These are phyloP conservation scores for Parotocinclus haroldoi DNA, from an alignment of 2,797 vertebrate genomes.

Conservation along the genomic window DNA sequence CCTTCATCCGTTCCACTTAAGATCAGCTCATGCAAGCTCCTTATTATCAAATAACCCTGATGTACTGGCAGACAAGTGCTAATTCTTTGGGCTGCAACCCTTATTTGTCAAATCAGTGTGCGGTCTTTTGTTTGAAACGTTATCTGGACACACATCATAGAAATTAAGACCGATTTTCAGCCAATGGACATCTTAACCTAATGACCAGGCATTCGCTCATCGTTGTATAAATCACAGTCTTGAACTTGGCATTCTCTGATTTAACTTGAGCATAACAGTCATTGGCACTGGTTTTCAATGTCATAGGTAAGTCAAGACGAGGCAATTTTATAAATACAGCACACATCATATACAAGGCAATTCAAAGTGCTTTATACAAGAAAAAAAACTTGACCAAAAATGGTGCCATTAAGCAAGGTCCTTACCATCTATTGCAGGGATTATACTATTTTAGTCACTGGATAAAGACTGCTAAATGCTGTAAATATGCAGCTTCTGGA, in stretches of 20 bases:
- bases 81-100: slow-evolving; percentile 21
- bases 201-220: slow-evolving; percentile 11
- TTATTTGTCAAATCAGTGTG: slow-evolving; percentile 18
- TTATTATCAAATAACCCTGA: slow-evolving; percentile 37
- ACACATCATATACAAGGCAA: too few species aligned
- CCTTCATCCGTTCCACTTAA: slow-evolving; percentile 11
- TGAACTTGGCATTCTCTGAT: slow-evolving; percentile 7
- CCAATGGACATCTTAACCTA: slow-evolving; percentile 1
- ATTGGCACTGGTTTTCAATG: background rate
- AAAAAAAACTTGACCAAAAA: too few species aligned
- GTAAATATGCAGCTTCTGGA: too few species aligned
- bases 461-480: too few species aligned
- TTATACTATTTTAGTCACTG: too few species aligned
- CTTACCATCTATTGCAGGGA: too few species aligned
- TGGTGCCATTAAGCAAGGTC: too few species aligned
- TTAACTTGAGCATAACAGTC: background rate
- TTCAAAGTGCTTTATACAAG: too few species aligned
- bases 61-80: slow-evolving; percentile 29
- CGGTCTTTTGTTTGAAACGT: slow-evolving; percentile 13
- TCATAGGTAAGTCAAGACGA: too few species aligned
- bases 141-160: slow-evolving; percentile 11
- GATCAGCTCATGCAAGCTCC: slow-evolving; percentile 29
- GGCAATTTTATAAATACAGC: too few species aligned
- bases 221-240: slow-evolving; percentile 8
- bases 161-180: slow-evolving; percentile 15